Percentiles rank a stretch among this genome's conserved stretches.
Evolutionary conservation across 2,113 vertebrate species (phyloP).

Genomic region (Australoheros scitulus): DNA sequence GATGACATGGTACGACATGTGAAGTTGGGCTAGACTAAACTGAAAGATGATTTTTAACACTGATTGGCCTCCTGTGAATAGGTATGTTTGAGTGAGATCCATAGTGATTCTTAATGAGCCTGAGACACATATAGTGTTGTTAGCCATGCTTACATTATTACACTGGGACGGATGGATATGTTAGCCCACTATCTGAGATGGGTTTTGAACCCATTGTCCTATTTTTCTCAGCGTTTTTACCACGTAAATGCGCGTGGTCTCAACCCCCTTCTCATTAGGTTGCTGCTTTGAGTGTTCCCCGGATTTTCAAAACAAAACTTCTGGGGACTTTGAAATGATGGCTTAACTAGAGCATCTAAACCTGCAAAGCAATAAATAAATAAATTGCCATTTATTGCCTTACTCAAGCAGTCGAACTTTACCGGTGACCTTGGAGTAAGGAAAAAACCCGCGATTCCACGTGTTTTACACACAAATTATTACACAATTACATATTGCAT

Average conservation of each 20-base stretch:
- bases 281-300: conserved; percentile 26
- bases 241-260: background rate
- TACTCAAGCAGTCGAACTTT: background rate
- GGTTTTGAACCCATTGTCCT: background rate
- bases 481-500: background rate
- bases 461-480: background rate
- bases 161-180: background rate
- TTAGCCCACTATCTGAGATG: background rate
- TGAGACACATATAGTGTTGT: background rate
- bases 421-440: background rate
- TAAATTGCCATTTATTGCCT: background rate
- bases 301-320: background rate
- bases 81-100: background rate
- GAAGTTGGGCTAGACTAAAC: background rate
- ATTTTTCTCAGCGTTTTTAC: background rate
- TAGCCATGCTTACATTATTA: background rate
- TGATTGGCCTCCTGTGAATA: background rate
- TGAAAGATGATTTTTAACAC: background rate
- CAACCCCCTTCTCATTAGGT: background rate
- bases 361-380: background rate
- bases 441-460: background rate
- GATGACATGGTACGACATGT: background rate
- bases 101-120: background rate
- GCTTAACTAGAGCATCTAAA: background rate
- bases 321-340: background rate